A percentile compares a stretch with the other conserved stretches of the same genome.
Evolutionary conservation across 2,888 invertebrate genomes (phyloP).

Genomic region (Scaeva pyrastri): DNA sequence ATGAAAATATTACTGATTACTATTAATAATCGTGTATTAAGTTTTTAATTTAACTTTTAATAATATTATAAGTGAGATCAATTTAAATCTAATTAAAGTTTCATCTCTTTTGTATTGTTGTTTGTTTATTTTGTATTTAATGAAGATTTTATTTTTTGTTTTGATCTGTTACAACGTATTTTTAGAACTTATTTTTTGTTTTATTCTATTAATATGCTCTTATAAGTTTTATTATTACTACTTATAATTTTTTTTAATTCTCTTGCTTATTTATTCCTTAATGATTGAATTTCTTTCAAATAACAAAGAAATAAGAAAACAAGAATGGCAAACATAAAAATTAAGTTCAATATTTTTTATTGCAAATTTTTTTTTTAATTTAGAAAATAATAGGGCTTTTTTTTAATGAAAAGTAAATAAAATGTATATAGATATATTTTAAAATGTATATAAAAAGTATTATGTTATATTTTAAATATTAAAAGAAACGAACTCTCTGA

Average conservation of each 20-base stretch:
- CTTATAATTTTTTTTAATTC: background rate
- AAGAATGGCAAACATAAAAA: constrained; percentile 27
- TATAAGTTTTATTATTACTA: background rate
- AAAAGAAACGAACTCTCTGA: constrained; percentile 13
- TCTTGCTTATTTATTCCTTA: background rate
- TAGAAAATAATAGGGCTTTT: constrained; percentile 20
- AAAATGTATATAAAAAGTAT: constrained; percentile 17
- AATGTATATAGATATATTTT: constrained; percentile 2
- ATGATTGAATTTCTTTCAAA: constrained; percentile 23
- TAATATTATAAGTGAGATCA: constrained; percentile 71
- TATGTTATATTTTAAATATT: constrained; percentile 25
- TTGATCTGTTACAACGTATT: constrained; percentile 21
- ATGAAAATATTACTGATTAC: constrained; percentile 10
- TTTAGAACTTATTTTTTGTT: constrained; percentile 9
- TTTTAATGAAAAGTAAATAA: constrained; percentile 1
- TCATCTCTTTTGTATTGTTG: constrained; percentile 5
- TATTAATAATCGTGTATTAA: constrained; percentile 2
- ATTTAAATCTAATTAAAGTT: constrained; percentile 60
- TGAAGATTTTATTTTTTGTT: constrained; percentile 8
- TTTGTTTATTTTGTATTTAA: constrained; percentile 9
- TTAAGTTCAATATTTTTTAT: constrained; percentile 32
- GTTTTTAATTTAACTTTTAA: constrained; percentile 35
- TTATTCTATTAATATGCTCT: constrained; percentile 27
- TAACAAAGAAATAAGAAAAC: constrained; percentile 2
- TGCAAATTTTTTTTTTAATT: constrained; percentile 18